phyloP scores from a whole-genome alignment of 2,888 invertebrate species.

The Ectemnius continuus region DNA sequence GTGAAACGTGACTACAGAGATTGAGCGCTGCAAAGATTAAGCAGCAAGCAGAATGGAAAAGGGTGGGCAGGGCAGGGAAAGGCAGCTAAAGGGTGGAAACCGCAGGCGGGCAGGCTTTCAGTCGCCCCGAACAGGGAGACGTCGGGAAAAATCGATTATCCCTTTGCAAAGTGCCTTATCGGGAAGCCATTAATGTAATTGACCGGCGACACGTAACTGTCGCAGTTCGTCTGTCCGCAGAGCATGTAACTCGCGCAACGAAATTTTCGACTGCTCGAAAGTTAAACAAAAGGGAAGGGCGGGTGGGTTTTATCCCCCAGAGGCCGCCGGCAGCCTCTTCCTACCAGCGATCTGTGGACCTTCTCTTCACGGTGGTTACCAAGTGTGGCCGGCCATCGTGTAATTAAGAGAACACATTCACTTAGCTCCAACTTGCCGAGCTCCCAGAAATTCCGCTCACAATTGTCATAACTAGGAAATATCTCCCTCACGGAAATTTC shows the following conservation, averaged over 20 bases:
- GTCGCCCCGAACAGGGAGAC: neutral
- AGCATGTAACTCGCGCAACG: neutral
- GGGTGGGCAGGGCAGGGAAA: too few species aligned
- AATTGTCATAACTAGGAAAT: conserved; percentile 1
- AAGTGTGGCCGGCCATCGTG: neutral
- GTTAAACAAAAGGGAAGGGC: neutral
- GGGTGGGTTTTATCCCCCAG: neutral
- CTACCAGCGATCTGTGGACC: neutral
- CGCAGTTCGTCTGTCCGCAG: neutral
- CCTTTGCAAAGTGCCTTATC: neutral
- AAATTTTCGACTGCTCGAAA: conserved; percentile 4
- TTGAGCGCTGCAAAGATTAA: neutral
- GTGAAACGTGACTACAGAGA: neutral
- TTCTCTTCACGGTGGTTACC: neutral
- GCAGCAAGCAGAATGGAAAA: neutral
- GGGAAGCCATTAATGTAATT: conserved; percentile 4
- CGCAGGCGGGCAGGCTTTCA: neutral
- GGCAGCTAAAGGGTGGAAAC: neutral
- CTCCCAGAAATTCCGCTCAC: neutral
- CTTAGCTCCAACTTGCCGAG: conserved; percentile 6
- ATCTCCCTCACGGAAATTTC: too few species aligned
- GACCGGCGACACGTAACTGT: neutral
- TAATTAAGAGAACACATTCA: conserved; percentile 5
- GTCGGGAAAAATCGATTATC: conserved; percentile 3
- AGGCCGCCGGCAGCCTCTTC: neutral